These are phyloP conservation scores for Nomada ruficornis DNA, from an alignment of 2,888 invertebrate genomes.

Conservation along the genomic window DNA sequence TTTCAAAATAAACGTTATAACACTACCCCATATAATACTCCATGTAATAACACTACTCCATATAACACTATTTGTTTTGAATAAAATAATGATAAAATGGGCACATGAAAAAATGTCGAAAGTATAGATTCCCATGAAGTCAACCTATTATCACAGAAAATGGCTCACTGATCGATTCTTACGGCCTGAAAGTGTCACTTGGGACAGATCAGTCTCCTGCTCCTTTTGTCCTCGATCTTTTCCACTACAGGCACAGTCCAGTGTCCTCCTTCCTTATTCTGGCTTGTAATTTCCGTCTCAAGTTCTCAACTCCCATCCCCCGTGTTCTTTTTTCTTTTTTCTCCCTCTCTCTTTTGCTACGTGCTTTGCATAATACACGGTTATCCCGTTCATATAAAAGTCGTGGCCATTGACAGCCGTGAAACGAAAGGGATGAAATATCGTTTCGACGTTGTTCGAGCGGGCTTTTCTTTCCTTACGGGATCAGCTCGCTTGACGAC, in stretches of 20 bases:
- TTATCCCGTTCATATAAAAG: conserved; percentile 33
- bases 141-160: conserved; percentile 20
- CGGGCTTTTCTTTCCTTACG: conserved; percentile 7
- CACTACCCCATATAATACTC: too few species aligned
- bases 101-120: not conserved
- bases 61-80: not conserved
- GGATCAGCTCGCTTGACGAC: conserved; percentile 16
- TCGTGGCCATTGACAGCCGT: conserved; percentile 45
- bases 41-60: too few species aligned
- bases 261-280: not conserved
- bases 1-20: too few species aligned
- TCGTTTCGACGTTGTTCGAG: conserved; percentile 16
- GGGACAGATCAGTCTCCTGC: conserved; percentile 24
- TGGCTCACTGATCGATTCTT: conserved; percentile 48
- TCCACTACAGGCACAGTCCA: not conserved
- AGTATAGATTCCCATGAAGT: not conserved
- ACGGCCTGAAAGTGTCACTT: conserved; percentile 40
- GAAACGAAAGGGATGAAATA: conserved; percentile 54
- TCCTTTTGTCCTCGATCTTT: conserved; percentile 19
- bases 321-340: too few species aligned
- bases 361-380: conserved; percentile 58
- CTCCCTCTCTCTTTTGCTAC: conserved; percentile 3
- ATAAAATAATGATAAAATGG: too few species aligned
- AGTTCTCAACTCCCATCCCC: conserved; percentile 19
- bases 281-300: conserved; percentile 53